Base-by-base conservation (phyloP, 2,113 vertebrate genomes). In the Pantherophis guttatus region DNA sequence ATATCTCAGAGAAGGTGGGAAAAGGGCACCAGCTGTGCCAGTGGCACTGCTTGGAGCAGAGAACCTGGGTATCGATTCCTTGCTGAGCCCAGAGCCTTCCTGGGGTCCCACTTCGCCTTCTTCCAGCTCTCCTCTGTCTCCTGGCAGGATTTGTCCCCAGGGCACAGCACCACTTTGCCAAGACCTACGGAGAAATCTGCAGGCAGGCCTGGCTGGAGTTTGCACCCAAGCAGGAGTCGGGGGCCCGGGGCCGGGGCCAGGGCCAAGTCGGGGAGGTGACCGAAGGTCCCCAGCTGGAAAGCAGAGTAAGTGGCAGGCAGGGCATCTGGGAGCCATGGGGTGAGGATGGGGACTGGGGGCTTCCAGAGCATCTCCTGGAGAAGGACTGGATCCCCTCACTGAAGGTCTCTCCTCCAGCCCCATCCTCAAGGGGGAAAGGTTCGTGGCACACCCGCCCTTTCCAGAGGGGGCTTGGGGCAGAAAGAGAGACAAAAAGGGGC, bases 151-250 rank as follows among this genome's bases (percentile, higher is more conserved):
- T 98, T 92, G 95, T 98, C 65, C 97, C 97, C 26, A 96, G 94
- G 95, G 95, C 96, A 26, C 97, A 96, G 96, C 96, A 98, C 95
- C 97, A 98, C 95, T 98, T 98, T 93, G 97, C 97, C 54, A 98
- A 97, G 95, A 98, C 95, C 26, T 98, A 96, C 55, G 94, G 95
- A 0, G 94, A 97, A 92, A 97, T 95, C 75, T 98, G 97, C 93
- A 96, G 94, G 5, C 97, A 98, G 86, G 96, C 96, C 11, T 26
- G 88, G 24, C 88, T 13, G 23, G 33, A 24, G 23, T 24, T 29
- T 26, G 39, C 1, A 4, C 23, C 39, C 1, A 17, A 9, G 17
- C 33, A 19, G 75, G 75, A 81, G 75, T 17, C 3, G 8, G 33
- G 15, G 1, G 15, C 6, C 39, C 39, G 15, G 1, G 15, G 13